A percentile compares a stretch with the other conserved stretches of the same genome.
These are phyloP conservation scores for Haliclona indistincta DNA, from an alignment of 37 sponge, comb jelly and placozoan genomes.

Conservation along the genomic window DNA sequence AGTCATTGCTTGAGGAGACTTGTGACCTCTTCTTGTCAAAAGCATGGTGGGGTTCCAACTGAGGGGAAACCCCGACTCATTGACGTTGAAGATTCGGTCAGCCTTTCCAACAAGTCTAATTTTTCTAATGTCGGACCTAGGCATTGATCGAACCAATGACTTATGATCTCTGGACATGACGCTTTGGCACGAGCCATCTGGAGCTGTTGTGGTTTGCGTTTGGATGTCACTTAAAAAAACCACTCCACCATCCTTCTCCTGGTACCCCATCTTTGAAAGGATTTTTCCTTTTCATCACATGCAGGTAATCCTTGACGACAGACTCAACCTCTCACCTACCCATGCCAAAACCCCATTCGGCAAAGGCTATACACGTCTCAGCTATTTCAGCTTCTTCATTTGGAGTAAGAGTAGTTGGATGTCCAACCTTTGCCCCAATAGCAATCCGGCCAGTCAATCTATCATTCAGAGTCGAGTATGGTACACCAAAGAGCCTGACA, in stretches of 20 bases:
- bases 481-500: too few species aligned
- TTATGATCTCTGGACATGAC: not conserved
- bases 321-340: conserved; percentile 1
- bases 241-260: conserved; percentile 42
- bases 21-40: conserved; percentile 28
- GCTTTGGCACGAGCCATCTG: conserved; percentile 10
- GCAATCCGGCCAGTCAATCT: too few species aligned
- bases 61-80: conserved; percentile 40
- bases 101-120: conserved; percentile 1
- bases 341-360: conserved; percentile 33
- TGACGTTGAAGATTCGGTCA: conserved; percentile 35
- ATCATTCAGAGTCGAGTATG: too few species aligned
- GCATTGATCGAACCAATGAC: conserved; percentile 1
- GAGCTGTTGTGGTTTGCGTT: conserved; percentile 20
- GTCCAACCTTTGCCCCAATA: too few species aligned
- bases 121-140: not conserved
- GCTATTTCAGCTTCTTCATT: conserved; percentile 46
- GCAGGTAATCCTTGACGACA: conserved; percentile 29
- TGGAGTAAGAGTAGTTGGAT: conserved; percentile 20
- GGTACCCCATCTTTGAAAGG: conserved; percentile 38
- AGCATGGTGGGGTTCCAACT: conserved; percentile 9
- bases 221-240: conserved; percentile 29
- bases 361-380: conserved; percentile 27
- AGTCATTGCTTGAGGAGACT: conserved; percentile 18
- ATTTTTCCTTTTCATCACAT: conserved; percentile 6